phyloP scores from a whole-genome alignment of 2,888 invertebrate species.

The Smittia aterrima region DNA sequence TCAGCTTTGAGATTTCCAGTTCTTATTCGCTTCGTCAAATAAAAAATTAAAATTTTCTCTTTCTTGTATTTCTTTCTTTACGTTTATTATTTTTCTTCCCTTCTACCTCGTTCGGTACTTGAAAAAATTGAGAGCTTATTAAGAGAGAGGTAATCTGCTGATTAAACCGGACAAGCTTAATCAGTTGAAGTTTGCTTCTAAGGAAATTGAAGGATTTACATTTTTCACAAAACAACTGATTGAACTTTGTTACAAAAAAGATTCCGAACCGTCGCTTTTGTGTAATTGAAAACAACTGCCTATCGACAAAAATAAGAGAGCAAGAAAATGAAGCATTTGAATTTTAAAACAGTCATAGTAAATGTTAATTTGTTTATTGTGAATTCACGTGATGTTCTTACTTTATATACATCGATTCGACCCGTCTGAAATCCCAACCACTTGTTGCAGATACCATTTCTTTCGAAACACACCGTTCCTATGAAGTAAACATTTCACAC shows the following conservation, averaged over 20 bases:
- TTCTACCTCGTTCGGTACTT: no score
- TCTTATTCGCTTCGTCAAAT: not conserved
- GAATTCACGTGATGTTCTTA: constrained; percentile 26
- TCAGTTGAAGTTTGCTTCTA: no score
- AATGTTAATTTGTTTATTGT: not conserved
- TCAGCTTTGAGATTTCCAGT: constrained; percentile 34
- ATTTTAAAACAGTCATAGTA: not conserved
- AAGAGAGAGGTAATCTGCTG: no score
- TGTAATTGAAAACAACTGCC: no score
- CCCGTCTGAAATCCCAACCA: constrained; percentile 36
- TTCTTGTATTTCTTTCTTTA: not conserved
- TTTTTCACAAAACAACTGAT: no score
- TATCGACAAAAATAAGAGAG: no score
- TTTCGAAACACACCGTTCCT: not conserved
- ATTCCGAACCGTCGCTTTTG: no score
- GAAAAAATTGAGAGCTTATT: no score
- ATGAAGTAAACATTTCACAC: not conserved
- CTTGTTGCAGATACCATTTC: constrained; percentile 32
- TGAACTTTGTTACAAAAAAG: no score
- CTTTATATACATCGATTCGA: constrained; percentile 28
- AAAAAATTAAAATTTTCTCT: not conserved
- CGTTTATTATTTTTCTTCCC: not conserved
- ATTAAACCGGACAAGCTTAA: no score
- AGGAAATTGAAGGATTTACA: no score
- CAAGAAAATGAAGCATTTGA: not conserved